Percentiles rank a stretch among this genome's conserved stretches.
Conservation (phyloP, 2,888 invertebrate genomes). For the Myathropa florea region DNA sequence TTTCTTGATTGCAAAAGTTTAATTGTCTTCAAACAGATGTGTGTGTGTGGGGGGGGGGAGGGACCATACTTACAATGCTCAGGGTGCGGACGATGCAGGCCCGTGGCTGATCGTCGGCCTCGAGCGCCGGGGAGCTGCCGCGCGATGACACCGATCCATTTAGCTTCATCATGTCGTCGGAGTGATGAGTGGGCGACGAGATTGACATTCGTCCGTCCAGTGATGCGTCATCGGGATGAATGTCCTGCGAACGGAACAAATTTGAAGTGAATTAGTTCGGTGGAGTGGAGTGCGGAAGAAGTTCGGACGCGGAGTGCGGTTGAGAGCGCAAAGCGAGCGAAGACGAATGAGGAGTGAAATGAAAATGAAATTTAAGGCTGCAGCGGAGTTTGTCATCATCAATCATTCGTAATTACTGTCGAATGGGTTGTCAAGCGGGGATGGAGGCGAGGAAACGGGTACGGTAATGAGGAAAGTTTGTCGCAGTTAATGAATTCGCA, state of each 20-base stretch:
- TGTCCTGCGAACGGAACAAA: constrained; percentile 73
- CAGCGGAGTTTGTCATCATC: constrained; percentile 55
- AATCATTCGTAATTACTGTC: constrained; percentile 61
- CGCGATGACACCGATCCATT: constrained; percentile 79
- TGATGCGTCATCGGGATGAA: constrained; percentile 77
- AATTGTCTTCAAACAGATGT: constrained; percentile 9
- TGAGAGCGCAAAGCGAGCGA: too few relatives aligned
- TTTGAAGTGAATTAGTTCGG: constrained; percentile 36
- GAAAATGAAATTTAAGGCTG: constrained; percentile 22
- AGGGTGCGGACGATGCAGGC: constrained; percentile 80
- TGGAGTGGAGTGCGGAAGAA: background rate
- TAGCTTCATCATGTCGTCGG: constrained; percentile 78
- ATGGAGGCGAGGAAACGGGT: background rate
- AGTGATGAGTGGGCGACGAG: constrained; percentile 76
- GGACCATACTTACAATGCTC: constrained; percentile 79
- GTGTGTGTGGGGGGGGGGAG: background rate
- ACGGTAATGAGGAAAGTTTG: constrained; percentile 62
- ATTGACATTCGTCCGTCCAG: constrained; percentile 78
- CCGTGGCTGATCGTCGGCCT: constrained; percentile 75
- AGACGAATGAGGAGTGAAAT: constrained; percentile 4
- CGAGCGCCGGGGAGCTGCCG: constrained; percentile 79
- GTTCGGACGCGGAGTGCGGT: too few relatives aligned
- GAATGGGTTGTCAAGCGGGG: background rate
- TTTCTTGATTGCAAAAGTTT: constrained; percentile 22
- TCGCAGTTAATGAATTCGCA: constrained; percentile 55